Evolutionary conservation across 1,140 invertebrate genomes (phyloP), one percentile per base, ranked within the genome.

Genomic region (Solen grandis): DNA sequence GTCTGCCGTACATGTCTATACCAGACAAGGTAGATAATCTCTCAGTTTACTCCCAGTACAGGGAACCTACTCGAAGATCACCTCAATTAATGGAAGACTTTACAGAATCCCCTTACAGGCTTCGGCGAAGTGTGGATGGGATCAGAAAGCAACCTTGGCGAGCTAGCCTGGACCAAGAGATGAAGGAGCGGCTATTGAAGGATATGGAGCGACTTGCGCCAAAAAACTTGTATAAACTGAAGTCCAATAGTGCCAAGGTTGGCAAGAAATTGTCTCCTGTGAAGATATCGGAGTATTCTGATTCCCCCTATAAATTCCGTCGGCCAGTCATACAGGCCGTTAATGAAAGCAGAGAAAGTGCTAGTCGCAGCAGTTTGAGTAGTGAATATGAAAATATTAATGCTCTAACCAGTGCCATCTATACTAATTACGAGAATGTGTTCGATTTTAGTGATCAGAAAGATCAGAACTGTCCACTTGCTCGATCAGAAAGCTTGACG

Each of bases 121-220:
- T 83, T 66, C 84, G 85, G 50, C 75, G 81, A 35, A 88, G 60
- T 77, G 73, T 85, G 22, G 86, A 86, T 50, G 54, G 82, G 5
- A 84, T 86, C 59, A 54, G 84, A 31, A 35, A 27, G 33, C 70
- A 72, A 59, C 38, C 59, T 1, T 77, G 78, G 77, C 75, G 81
- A 16, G 33, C 65, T 46, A 77, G 69, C 52, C 25, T 85, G 36
- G 80, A 86, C 35, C 66, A 80, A 62, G 52, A 69, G 60, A 66
- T 63, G 33, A 65, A 46, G 57, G 38, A 46, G 2, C 54, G 46
- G 33, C 38, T 80, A 16, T 33, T 59, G 8, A 50, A 54, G 25
- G 65, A 69, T 35, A 69, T 78, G 25, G 75, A 68, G 57, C 68
- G 35, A 59, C 52, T 78, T 10, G 75, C 75, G 19, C 75, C 75